A percentile compares a stretch with the other conserved stretches of the same genome.
These are phyloP conservation scores for roundworm (Caenorhabditis elegans) DNA, from an alignment of 1,140 invertebrate genomes.

Conservation along the genomic window DNA sequence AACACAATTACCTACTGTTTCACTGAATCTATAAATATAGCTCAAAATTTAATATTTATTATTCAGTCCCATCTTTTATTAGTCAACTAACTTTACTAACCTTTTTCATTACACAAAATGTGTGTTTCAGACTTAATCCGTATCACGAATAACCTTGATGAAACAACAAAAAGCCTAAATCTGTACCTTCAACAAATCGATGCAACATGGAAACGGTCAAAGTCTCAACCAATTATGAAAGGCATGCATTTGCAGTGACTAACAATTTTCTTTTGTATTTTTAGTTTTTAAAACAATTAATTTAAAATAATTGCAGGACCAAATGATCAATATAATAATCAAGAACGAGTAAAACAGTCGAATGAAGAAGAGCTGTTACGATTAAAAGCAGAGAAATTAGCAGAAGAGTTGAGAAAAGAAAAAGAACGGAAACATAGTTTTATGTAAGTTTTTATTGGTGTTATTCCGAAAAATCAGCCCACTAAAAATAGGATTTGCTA, in stretches of 20 bases:
- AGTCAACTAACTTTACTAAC: no score
- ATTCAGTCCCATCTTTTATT: no score
- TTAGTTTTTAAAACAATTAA: no score
- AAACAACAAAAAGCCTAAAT: neutral
- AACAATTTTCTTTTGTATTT: no score
- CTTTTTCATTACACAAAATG: no score
- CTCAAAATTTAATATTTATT: no score
- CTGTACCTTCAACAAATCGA: conserved; percentile 6
- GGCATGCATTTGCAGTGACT: neutral
- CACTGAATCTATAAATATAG: no score
- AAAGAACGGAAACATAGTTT: conserved; percentile 46
- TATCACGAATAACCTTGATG: neutral
- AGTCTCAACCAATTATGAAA: neutral
- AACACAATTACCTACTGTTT: no score
- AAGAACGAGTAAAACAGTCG: conserved; percentile 18
- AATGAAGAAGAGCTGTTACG: conserved; percentile 46
- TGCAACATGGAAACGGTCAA: neutral
- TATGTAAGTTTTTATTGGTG: conserved; percentile 35
- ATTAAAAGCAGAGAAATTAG: conserved; percentile 45
- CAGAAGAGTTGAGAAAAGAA: conserved; percentile 46
- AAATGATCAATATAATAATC: neutral
- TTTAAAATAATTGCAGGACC: conserved; percentile 15
- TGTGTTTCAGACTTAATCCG: neutral
- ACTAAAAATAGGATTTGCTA: no score
- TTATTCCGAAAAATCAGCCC: neutral